Evolutionary conservation across 2,888 invertebrate genomes (phyloP), one percentile per base, ranked within the genome.

Genomic region (Acrobasis repandana): DNA sequence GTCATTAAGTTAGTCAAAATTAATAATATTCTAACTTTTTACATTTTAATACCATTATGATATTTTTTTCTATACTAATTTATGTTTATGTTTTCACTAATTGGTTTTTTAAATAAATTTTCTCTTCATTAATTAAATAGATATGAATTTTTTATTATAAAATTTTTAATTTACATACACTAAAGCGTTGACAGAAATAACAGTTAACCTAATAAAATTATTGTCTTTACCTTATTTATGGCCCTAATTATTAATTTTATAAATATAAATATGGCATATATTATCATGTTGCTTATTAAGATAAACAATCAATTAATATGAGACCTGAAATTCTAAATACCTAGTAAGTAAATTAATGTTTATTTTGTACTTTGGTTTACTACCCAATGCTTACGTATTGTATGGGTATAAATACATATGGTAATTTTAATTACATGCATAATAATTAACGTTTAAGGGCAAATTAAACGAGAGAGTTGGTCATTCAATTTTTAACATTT

Each of bases 141-240:
- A 43, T 11, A 43, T 43, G 43, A 14, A 43, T n/a, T 10, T 43
- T 43, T n/a, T 43, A 43, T 14, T 43, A 3, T 5, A 43, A 4
- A n/a, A 43, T 43, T 43, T 43, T 43, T 43, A 43, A 43, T 43
- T 43, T 14, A n/a, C 43, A 43, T 43, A 14, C 4, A 43, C n/a
- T 43, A 43, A 43, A 50, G 28, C 28, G 28, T 14, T 28, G 50
- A 50, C 18, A 50, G 28, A 33, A 50, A 20, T 1, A 11, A 8
- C 49, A 49, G 11, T 49, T 49, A 49, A 18, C 49, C 50, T 50
- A 43, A 14, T 43, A 43, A 43, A 43, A 38, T 38, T 11, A 43
- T n/a, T 50, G 11, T 50, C 0, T 14, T n/a, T 50, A 9, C 0
- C 28, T 50, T n/a, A 0, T 50, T 18, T 50, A 50, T 28, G 14